A percentile compares a stretch with the other conserved stretches of the same genome.
phyloP scores from a whole-genome alignment of 2,888 invertebrate genomes.

The Cheilosia pagana region DNA sequence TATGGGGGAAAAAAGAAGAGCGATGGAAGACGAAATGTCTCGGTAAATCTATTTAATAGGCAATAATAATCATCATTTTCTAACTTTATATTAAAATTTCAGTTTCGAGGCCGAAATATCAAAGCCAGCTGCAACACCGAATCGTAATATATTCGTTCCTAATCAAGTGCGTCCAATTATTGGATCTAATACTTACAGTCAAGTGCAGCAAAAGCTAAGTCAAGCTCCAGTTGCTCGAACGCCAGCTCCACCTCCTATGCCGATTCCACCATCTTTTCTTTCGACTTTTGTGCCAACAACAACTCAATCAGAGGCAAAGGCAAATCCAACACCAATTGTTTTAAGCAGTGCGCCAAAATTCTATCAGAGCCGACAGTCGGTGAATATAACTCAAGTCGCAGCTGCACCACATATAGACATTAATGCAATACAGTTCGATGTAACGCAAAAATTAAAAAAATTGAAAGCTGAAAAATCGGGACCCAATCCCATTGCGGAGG shows the following conservation, averaged over 20 bases:
- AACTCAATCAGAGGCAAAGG: slow-evolving; percentile 63
- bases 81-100: slow-evolving; percentile 75
- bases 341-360: slow-evolving; percentile 89
- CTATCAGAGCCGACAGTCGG: slow-evolving; percentile 85
- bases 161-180: slow-evolving; percentile 87
- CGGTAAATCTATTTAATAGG: slow-evolving; percentile 85
- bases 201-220: slow-evolving; percentile 88
- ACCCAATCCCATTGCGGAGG: slow-evolving; percentile 86
- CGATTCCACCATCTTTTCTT: slow-evolving; percentile 82
- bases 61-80: slow-evolving; percentile 12
- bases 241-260: slow-evolving; percentile 80
- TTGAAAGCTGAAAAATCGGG: slow-evolving; percentile 87
- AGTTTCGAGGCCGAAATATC: slow-evolving; percentile 96
- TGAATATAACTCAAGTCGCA: slow-evolving; percentile 81
- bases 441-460: slow-evolving; percentile 86
- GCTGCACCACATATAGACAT: slow-evolving; percentile 84
- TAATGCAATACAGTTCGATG: slow-evolving; percentile 85
- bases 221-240: slow-evolving; percentile 79
- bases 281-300: slow-evolving; percentile 83
- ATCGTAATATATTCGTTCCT: slow-evolving; percentile 83
- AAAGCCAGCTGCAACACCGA: slow-evolving; percentile 82
- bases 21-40: slow-evolving; percentile 97
- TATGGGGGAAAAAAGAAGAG: slow-evolving; percentile 83
- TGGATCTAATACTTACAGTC: slow-evolving; percentile 89
- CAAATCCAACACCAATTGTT: slow-evolving; percentile 86